Conservation (phyloP, 1,140 invertebrate species). For the Bombus sibiricus region DNA sequence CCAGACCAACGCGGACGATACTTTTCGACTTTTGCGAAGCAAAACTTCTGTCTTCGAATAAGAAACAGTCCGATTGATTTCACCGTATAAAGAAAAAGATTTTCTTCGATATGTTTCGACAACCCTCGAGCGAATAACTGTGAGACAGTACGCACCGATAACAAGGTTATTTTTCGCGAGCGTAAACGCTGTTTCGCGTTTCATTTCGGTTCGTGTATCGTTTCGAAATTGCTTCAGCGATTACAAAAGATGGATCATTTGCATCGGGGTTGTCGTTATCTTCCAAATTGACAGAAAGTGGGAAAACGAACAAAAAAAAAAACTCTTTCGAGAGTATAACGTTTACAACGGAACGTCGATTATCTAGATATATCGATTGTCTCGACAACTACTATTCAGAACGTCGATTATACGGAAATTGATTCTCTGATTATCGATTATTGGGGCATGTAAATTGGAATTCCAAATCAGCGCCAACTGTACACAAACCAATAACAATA, state of each 20-base stretch:
- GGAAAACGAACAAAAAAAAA: too few relatives aligned
- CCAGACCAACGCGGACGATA: background rate
- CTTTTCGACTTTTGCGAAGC: background rate
- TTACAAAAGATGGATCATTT: background rate
- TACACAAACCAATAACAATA: background rate
- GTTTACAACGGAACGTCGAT: background rate
- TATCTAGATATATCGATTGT: background rate
- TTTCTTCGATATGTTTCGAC: background rate
- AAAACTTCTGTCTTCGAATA: background rate
- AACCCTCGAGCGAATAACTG: too few relatives aligned
- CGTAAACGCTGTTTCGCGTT: background rate
- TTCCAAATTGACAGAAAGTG: background rate
- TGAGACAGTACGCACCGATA: background rate
- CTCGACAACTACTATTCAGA: background rate
- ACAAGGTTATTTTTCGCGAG: background rate
- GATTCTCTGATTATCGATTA: slow-evolving; percentile 24
- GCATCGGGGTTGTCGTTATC: background rate
- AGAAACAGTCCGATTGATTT: background rate
- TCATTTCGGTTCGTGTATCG: background rate
- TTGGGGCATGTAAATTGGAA: slow-evolving; percentile 7
- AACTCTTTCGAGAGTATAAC: background rate
- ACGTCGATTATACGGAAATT: slow-evolving; percentile 7
- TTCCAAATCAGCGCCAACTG: slow-evolving; percentile 11
- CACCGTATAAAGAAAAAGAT: background rate
- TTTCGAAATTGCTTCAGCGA: background rate